phyloP scores from a whole-genome alignment of 2,888 invertebrate species.

The Entomobrya proxima region DNA sequence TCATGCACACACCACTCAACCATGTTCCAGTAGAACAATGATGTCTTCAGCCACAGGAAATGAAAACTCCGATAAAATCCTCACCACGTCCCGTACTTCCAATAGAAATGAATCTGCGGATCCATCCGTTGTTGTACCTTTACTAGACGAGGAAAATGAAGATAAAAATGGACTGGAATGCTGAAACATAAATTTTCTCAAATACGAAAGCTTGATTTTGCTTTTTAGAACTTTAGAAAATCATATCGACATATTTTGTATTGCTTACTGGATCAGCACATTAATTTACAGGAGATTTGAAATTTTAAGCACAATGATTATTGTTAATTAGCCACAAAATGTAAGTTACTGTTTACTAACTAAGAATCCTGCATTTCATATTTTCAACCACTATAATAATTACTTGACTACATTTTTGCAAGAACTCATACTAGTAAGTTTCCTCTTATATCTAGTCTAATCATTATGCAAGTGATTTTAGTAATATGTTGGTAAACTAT shows the following conservation, averaged over 20 bases:
- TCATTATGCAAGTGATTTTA: too few relatives aligned
- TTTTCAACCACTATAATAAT: background rate
- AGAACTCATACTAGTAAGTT: too few relatives aligned
- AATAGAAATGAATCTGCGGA: constrained; percentile 40
- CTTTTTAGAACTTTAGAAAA: background rate
- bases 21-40: constrained; percentile 61
- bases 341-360: too few relatives aligned
- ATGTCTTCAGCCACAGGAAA: constrained; percentile 16
- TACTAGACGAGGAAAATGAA: constrained; percentile 52
- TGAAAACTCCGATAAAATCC: constrained; percentile 45
- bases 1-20: constrained; percentile 52
- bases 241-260: background rate
- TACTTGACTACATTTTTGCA: background rate
- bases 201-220: background rate
- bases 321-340: background rate
- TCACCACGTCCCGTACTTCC: constrained; percentile 42
- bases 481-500: background rate
- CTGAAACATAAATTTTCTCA: too few relatives aligned
- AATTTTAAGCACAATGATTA: too few relatives aligned
- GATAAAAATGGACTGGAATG: constrained; percentile 66
- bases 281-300: background rate
- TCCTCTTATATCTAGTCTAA: background rate
- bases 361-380: background rate
- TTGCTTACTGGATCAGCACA: too few relatives aligned
- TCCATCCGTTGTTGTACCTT: constrained; percentile 53